These are phyloP conservation scores for Drosophila mulleri DNA, from an alignment of 2,888 invertebrate species.

Conservation along the genomic window DNA sequence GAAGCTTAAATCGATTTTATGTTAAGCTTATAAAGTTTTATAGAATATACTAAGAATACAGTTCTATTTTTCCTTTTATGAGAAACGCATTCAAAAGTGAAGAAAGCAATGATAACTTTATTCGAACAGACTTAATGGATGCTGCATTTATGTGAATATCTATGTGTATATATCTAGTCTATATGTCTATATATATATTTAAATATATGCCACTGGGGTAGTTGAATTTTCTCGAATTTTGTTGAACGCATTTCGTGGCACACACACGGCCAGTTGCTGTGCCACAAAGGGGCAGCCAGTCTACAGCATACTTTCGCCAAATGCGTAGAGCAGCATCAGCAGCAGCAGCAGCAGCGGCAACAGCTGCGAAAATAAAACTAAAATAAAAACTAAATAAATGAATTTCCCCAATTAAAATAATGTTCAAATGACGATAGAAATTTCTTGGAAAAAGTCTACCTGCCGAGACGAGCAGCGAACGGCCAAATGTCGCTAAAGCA, in stretches of 20 bases:
- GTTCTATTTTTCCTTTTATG: no score
- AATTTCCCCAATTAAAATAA: constrained; percentile 74
- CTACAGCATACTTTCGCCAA: constrained; percentile 60
- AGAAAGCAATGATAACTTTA: background rate
- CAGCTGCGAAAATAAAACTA: constrained; percentile 10
- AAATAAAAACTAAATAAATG: constrained; percentile 27
- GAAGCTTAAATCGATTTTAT: no score
- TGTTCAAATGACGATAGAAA: constrained; percentile 62
- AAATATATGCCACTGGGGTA: background rate
- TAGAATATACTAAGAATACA: no score
- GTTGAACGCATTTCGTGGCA: constrained; percentile 13
- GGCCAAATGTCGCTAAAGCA: constrained; percentile 52
- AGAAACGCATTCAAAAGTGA: no score
- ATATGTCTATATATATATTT: background rate
- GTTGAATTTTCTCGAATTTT: constrained; percentile 8
- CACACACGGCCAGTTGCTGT: constrained; percentile 8
- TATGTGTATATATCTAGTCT: background rate
- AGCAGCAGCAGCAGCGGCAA: background rate
- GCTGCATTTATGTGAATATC: background rate
- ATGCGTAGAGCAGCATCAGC: constrained; percentile 31
- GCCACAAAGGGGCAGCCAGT: constrained; percentile 21
- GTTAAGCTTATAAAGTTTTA: no score
- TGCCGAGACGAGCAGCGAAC: constrained; percentile 30
- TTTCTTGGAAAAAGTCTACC: constrained; percentile 69
- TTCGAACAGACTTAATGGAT: background rate